Base-by-base conservation (phyloP, 2,113 vertebrate species). In the Phylloscopus trochiloides region DNA sequence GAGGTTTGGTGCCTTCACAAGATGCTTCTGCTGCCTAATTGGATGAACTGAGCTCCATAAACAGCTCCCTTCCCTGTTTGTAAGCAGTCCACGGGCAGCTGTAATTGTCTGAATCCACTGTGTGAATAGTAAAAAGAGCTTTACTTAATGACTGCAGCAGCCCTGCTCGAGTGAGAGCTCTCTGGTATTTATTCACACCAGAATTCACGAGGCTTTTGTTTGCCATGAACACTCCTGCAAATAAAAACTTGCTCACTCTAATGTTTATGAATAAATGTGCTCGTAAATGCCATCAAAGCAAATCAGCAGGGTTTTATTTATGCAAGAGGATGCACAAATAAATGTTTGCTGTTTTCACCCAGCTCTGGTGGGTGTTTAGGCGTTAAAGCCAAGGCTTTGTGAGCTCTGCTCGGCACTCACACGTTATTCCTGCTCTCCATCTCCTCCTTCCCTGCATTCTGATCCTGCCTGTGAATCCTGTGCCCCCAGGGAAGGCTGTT, bases 161-260 rank as follows among this genome's bases (percentile, higher is more conserved):
- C 90, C 78, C 32, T 79, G 80, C 87, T 95, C 14, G 9, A 73
- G 93, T 40, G 96, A 96, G 93, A 96, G 93, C 87, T 90, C 81
- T 45, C 85, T 85, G 93, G 55, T 96, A 91, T 96, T 96, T 95
- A 95, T 88, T 94, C 92, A 83, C 93, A 83, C 66, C 92, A 95
- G 90, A 96, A 96, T 96, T 97, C 96, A 96, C 36, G 22, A 94
- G 2, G 81, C 93, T 95, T 94, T 95, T 95, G 91, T 96, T 97
- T 96, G 89, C 96, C 83, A 1, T 79, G 90, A 96, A 83, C 54
- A 36, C 90, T 94, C 90, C 52, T 96, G 96, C 96, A 96, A 94
- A 93, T 94, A 94, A 97, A 97, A 96, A 96, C 92, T 96, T 96
- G 96, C 96, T 97, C 92, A 86, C 88, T 96, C 94, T 92, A 91